Conservation (phyloP, 1,140 invertebrate species). For the Macrotrachela quadricornifera region DNA sequence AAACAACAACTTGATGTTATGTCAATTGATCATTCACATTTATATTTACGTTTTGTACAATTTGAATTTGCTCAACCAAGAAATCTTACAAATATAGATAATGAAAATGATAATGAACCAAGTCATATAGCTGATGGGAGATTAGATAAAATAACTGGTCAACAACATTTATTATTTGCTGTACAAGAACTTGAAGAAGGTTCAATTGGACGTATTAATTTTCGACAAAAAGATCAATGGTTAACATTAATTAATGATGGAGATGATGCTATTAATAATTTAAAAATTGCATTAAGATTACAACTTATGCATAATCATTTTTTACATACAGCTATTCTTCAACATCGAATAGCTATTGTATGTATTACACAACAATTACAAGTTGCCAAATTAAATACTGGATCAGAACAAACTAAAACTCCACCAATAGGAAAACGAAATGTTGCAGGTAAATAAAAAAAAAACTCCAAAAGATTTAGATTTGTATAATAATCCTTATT, state of each 20-base stretch:
- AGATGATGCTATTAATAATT: not conserved
- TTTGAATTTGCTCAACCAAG: constrained; percentile 26
- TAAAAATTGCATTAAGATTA: constrained; percentile 20
- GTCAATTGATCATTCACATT: constrained; percentile 26
- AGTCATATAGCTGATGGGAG: constrained; percentile 18
- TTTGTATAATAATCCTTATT: too few species aligned
- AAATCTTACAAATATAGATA: constrained; percentile 9
- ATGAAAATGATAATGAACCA: constrained; percentile 21
- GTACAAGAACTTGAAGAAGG: constrained; percentile 28
- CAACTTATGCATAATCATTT: constrained; percentile 27
- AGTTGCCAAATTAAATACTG: too few species aligned
- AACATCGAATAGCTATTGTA: too few species aligned
- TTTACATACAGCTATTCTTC: constrained; percentile 16
- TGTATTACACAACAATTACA: too few species aligned
- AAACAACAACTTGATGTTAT: constrained; percentile 19
- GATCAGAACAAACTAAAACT: too few species aligned
- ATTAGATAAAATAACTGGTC: constrained; percentile 19
- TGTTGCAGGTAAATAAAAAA: too few species aligned
- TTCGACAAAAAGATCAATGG: constrained; percentile 20
- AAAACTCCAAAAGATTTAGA: too few species aligned
- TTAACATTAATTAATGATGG: constrained; percentile 13
- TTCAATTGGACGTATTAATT: constrained; percentile 24
- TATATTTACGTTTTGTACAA: constrained; percentile 25
- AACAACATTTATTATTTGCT: constrained; percentile 15
- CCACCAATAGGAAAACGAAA: too few species aligned